phyloP scores from a whole-genome alignment of 2,888 invertebrate genomes.

The Phorcus lineatus region DNA sequence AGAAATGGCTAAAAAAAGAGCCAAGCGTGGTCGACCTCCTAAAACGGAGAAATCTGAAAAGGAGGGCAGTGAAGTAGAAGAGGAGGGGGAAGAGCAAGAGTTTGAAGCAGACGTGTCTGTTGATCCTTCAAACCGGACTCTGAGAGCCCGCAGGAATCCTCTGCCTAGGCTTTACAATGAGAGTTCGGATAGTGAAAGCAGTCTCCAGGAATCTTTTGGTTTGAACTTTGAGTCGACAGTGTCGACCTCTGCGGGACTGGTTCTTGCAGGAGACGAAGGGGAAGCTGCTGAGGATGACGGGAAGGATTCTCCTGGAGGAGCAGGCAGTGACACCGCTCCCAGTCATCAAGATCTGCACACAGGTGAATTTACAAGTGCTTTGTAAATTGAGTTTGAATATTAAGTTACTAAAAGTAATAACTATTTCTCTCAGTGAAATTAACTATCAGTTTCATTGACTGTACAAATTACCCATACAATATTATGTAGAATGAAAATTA shows the following conservation, averaged over 20 bases:
- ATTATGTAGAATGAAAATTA: too few relatives aligned
- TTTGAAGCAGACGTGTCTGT: not conserved
- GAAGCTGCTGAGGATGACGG: not conserved
- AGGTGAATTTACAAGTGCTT: not conserved
- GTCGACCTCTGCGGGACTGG: not conserved
- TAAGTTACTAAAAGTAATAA: too few relatives aligned
- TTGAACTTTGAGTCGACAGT: conserved; percentile 1
- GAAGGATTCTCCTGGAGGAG: conserved; percentile 2
- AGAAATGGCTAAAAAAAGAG: conserved; percentile 1
- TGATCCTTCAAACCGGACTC: not conserved
- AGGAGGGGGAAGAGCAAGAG: not conserved
- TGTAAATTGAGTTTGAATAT: too few relatives aligned
- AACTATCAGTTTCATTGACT: too few relatives aligned
- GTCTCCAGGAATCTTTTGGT: not conserved
- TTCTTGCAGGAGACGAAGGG: not conserved
- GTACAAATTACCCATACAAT: too few relatives aligned
- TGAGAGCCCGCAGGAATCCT: not conserved
- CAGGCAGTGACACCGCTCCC: not conserved
- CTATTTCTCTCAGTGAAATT: too few relatives aligned
- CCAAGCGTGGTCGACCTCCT: not conserved
- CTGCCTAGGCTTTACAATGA: not conserved
- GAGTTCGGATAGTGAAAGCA: not conserved
- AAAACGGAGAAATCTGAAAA: not conserved
- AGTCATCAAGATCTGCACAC: not conserved
- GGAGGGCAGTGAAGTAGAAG: not conserved